These are phyloP conservation scores for Drosophila funebris DNA, from an alignment of 1,140 invertebrate species.

Conservation along the genomic window DNA sequence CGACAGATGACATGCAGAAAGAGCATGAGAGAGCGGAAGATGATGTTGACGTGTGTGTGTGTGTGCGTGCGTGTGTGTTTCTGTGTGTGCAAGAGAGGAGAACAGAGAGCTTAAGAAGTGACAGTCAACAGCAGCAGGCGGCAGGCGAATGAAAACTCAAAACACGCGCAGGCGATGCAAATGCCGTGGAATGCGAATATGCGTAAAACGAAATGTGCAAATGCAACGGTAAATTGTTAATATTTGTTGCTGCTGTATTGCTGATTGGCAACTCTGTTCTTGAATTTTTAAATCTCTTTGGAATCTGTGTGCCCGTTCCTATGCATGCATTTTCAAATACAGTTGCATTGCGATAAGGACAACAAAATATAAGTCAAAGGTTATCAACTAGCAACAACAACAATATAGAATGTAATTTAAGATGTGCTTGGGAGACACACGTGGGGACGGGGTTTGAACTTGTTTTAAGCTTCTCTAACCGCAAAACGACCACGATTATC, in stretches of 20 bases:
- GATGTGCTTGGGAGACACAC: constrained; percentile 39
- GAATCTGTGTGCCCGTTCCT: too few species aligned
- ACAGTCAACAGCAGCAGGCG: constrained; percentile 17
- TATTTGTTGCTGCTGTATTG: constrained; percentile 20
- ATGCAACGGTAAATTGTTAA: constrained; percentile 22
- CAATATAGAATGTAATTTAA: constrained; percentile 27
- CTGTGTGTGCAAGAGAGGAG: constrained; percentile 18
- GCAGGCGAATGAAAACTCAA: constrained; percentile 30
- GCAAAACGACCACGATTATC: constrained; percentile 58
- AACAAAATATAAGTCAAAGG: constrained; percentile 46
- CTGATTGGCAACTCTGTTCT: constrained; percentile 16
- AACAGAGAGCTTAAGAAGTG: neutral
- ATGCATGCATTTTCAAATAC: constrained; percentile 12
- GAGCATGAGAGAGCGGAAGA: constrained; percentile 40
- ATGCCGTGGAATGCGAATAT: constrained; percentile 43
- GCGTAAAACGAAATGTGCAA: constrained; percentile 35
- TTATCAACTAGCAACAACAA: constrained; percentile 58
- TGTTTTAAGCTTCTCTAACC: constrained; percentile 62
- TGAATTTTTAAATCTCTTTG: constrained; percentile 17
- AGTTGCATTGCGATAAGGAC: constrained; percentile 31
- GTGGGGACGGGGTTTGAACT: constrained; percentile 25
- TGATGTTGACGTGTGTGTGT: constrained; percentile 4
- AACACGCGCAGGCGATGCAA: constrained; percentile 43
- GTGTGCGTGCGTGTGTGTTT: neutral
- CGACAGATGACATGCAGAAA: constrained; percentile 75